Evolutionary conservation across 2,888 invertebrate species (phyloP).

Genomic region (Lasioglossum figueresi): DNA sequence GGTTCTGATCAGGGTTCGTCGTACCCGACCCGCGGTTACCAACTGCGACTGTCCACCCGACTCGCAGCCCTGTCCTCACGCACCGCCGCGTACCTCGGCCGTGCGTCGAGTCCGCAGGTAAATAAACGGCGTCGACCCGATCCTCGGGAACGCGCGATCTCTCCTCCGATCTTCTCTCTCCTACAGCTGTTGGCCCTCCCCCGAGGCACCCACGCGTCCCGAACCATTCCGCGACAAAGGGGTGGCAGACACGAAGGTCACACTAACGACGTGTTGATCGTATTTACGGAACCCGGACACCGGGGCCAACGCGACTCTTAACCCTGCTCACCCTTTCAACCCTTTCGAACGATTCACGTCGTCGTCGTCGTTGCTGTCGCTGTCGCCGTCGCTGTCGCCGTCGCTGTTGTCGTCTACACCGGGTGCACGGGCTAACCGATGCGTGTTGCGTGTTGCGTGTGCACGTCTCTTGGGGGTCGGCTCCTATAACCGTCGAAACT

Average conservation of each 20-base stretch:
- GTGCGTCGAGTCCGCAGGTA: slow-evolving; percentile 77
- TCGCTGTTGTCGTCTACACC: background rate
- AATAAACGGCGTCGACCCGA: slow-evolving; percentile 51
- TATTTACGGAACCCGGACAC: slow-evolving; percentile 25
- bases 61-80: slow-evolving; percentile 78
- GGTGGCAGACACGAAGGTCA: slow-evolving; percentile 51
- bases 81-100: slow-evolving; percentile 68
- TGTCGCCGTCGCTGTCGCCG: background rate
- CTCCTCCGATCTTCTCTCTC: background rate
- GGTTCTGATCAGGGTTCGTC: slow-evolving; percentile 80
- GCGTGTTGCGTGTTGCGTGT: slow-evolving; percentile 16
- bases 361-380: background rate
- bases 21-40: slow-evolving; percentile 72
- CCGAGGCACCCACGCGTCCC: slow-evolving; percentile 10
- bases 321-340: background rate
- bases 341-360: background rate
- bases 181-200: background rate
- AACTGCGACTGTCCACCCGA: slow-evolving; percentile 81
- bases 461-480: background rate
- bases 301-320: background rate
- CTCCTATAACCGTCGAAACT: slow-evolving; percentile 1
- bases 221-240: slow-evolving; percentile 39
- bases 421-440: background rate
- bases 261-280: slow-evolving; percentile 43
- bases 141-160: background rate